A percentile compares a stretch with the other conserved stretches of the same genome.
Conservation (phyloP, 2,888 invertebrate species). For the Lasioglossum calceatum region DNA sequence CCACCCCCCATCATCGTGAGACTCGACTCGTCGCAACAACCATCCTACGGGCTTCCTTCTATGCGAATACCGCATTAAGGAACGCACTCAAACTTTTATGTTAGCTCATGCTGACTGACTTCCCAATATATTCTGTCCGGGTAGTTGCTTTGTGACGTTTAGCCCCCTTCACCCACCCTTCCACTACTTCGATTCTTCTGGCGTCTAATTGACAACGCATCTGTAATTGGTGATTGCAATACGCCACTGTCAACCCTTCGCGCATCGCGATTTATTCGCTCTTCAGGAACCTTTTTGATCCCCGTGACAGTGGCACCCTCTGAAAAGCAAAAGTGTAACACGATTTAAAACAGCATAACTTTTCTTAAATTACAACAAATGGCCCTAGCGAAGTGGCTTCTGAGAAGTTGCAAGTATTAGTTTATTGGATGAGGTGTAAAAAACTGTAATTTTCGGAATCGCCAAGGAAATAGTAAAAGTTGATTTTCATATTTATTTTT, state of each 20-base stretch:
- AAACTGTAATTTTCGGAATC: too few species aligned
- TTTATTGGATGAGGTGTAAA: too few species aligned
- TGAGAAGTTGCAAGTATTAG: too few species aligned
- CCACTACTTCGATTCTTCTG: not conserved
- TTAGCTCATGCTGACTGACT: slow-evolving; percentile 59
- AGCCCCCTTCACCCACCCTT: not conserved
- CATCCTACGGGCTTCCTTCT: slow-evolving; percentile 53
- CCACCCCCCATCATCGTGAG: not conserved
- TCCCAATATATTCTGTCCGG: slow-evolving; percentile 29
- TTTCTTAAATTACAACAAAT: too few species aligned
- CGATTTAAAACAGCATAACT: too few species aligned
- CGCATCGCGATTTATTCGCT: not conserved
- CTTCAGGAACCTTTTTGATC: not conserved
- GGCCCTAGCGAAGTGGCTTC: too few species aligned
- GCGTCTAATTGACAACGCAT: slow-evolving; percentile 16
- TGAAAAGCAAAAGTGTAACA: too few species aligned
- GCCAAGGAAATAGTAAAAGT: too few species aligned
- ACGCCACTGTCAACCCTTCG: too few species aligned
- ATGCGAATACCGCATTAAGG: slow-evolving; percentile 68
- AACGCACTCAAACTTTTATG: slow-evolving; percentile 70
- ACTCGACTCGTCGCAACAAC: slow-evolving; percentile 31
- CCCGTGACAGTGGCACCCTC: too few species aligned
- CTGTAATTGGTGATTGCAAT: slow-evolving; percentile 52
- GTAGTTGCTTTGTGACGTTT: slow-evolving; percentile 31
- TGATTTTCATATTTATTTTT: too few species aligned